Conservation (phyloP, 2,888 invertebrate genomes). For the Andrena hattorfiana region DNA sequence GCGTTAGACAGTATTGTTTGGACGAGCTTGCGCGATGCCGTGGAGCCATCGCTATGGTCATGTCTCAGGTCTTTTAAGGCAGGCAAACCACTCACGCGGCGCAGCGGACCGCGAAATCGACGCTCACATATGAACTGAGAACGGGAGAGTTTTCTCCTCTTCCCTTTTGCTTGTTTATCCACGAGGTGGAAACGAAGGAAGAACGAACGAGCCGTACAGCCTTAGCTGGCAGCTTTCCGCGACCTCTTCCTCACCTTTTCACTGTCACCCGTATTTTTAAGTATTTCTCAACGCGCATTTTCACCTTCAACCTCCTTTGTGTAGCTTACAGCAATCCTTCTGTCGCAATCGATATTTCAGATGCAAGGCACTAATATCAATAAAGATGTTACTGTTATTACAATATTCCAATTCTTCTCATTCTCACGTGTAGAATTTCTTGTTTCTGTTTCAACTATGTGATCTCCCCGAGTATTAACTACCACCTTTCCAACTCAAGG, state of each 20-base stretch:
- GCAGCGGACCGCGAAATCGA: slow-evolving; percentile 85
- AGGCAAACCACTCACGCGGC: slow-evolving; percentile 82
- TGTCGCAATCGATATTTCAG: background rate
- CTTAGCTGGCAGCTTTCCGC: slow-evolving; percentile 60
- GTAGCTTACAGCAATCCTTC: slow-evolving; percentile 7
- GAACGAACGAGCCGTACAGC: slow-evolving; percentile 54
- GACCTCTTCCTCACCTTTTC: slow-evolving; percentile 61
- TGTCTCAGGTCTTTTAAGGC: slow-evolving; percentile 78
- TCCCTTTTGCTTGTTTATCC: slow-evolving; percentile 66
- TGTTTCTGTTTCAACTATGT: background rate
- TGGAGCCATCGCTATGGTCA: slow-evolving; percentile 76
- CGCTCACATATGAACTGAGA: slow-evolving; percentile 84
- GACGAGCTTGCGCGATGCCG: slow-evolving; percentile 76
- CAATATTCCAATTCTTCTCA: background rate
- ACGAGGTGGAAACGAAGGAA: slow-evolving; percentile 61
- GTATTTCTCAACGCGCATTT: slow-evolving; percentile 42
- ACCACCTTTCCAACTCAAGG: slow-evolving; percentile 1
- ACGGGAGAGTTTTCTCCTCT: slow-evolving; percentile 66
- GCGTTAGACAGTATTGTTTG: slow-evolving; percentile 62
- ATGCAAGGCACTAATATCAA: no score
- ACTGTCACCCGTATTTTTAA: slow-evolving; percentile 31
- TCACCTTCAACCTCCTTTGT: slow-evolving; percentile 24
- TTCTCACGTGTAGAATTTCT: background rate
- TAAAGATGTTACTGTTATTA: no score
- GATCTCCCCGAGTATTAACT: background rate